Evolutionary conservation across 1,140 invertebrate species (phyloP), one percentile per base, ranked within the genome.

Genomic region (Thrips palmi): DNA sequence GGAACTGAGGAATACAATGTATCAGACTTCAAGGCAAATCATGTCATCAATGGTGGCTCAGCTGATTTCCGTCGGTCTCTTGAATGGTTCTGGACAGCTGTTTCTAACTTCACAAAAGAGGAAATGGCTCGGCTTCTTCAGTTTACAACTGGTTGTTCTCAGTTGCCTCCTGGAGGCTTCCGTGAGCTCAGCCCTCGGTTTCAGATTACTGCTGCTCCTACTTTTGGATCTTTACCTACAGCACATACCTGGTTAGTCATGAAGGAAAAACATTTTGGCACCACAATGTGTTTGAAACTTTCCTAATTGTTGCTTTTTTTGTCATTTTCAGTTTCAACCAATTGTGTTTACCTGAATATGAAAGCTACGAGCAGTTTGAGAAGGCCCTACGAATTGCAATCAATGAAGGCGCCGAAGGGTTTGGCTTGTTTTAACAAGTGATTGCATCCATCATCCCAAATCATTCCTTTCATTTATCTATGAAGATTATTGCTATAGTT

Each of bases 401-500:
- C 51, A 92, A 81, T 55, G 89, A 96, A 67, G 89, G 88, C 31
- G 85, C 77, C 18, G 88, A 93, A 68, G 89, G 89, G 27, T 96
- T 96, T 61, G 87, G 86, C 44, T 78, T 96, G 77, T 79, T 84
- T 46, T 85, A 67, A 71, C n/a, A n/a, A n/a, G n/a, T n/a, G n/a
- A n/a, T n/a, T n/a, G n/a, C n/a, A n/a, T n/a, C n/a, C n/a, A n/a
- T n/a, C n/a, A n/a, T n/a, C n/a, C n/a, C n/a, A n/a, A n/a, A n/a
- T n/a, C n/a, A n/a, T n/a, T n/a, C n/a, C n/a, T n/a, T n/a, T n/a
- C n/a, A n/a, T n/a, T n/a, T n/a, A n/a, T n/a, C n/a, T n/a, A n/a
- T n/a, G n/a, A n/a, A n/a, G n/a, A n/a, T n/a, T n/a, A n/a, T n/a
- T n/a, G n/a, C n/a, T n/a, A n/a, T n/a, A n/a, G n/a, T n/a, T n/a